Conservation (phyloP, 2,797 vertebrate genomes). For the Peromyscus nudipes region DNA sequence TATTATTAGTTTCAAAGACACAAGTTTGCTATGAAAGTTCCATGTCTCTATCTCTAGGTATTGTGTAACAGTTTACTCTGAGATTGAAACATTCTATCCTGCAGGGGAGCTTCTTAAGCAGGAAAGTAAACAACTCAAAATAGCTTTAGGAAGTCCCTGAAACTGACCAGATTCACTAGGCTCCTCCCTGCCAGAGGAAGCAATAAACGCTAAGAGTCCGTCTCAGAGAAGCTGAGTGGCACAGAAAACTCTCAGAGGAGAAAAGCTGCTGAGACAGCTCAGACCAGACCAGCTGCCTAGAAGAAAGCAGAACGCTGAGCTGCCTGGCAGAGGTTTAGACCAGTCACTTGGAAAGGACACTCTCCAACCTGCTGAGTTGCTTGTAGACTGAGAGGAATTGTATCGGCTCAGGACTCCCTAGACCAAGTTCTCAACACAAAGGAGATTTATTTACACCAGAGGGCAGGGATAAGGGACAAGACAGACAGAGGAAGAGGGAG, state of each 20-base stretch:
- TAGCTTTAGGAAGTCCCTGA: neutral
- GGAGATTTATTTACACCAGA: too few species aligned
- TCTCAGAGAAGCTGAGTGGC: neutral
- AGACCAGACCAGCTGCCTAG: neutral
- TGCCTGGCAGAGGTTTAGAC: neutral
- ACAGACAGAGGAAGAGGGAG: too few species aligned
- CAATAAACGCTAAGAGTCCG: neutral
- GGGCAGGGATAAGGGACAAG: too few species aligned
- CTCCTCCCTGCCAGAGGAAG: too few species aligned
- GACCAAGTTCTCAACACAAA: too few species aligned
- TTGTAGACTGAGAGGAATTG: neutral
- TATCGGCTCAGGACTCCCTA: too few species aligned
- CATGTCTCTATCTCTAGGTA: neutral
- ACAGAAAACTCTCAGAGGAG: neutral
- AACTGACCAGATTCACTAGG: neutral
- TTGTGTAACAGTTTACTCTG: neutral
- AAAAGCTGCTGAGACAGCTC: neutral
- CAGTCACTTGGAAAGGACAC: neutral
- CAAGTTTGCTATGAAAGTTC: neutral
- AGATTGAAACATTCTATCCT: neutral
- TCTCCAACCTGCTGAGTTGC: neutral
- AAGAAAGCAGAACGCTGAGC: neutral
- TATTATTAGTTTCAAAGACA: slow-evolving; percentile 36
- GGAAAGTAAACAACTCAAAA: neutral
- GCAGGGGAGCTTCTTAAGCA: neutral